phyloP scores from a whole-genome alignment of 1,140 invertebrate species.

The Condylostylus longicornis region DNA sequence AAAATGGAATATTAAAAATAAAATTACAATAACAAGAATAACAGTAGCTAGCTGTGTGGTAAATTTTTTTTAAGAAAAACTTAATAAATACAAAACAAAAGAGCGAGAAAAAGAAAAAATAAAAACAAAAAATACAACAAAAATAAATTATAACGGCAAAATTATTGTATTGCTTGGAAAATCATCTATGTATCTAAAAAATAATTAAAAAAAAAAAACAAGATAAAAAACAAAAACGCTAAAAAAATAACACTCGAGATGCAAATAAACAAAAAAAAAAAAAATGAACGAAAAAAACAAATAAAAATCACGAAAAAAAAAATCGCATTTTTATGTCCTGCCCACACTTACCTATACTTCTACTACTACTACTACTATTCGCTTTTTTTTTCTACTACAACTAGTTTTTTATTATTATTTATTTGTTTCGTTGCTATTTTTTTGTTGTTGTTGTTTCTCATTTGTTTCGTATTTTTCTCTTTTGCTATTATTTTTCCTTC shows the following conservation, averaged over 20 bases:
- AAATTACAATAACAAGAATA: too few species aligned
- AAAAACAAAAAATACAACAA: too few species aligned
- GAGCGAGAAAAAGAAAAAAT: too few species aligned
- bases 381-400: neutral
- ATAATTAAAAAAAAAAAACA: too few species aligned
- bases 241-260: conserved; percentile 2
- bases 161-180: too few species aligned
- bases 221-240: too few species aligned
- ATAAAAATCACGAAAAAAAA: conserved; percentile 28
- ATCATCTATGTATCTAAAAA: too few species aligned
- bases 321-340: conserved; percentile 9
- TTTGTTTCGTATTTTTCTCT: neutral
- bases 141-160: too few species aligned
- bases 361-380: neutral
- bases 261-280: neutral
- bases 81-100: too few species aligned
- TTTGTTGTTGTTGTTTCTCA: neutral
- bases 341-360: neutral
- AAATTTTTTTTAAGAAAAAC: too few species aligned
- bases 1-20: too few species aligned
- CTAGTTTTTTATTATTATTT: neutral
- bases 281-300: neutral
- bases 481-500: neutral
- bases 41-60: too few species aligned
- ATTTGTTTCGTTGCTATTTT: neutral